Base-by-base conservation (phyloP, 2,888 invertebrate species). In the Bombylius major region DNA sequence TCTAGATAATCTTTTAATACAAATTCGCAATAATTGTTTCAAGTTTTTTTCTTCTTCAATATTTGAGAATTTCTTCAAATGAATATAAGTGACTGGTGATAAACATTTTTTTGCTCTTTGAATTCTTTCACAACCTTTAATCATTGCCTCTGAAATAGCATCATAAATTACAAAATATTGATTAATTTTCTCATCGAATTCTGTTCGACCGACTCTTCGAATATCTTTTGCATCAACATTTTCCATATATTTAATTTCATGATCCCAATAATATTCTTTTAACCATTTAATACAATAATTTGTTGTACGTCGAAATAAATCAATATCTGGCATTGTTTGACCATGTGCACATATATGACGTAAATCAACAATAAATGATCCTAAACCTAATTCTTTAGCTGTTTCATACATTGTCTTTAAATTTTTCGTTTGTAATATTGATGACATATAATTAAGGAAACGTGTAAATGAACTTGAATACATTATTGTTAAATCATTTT, bases 361-460 rank as follows among this genome's bases (percentile, higher is more conserved):
- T 12, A 75, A 59, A 57, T 75, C 74, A 0, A 75, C 72, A 1
- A 75, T 67, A 58, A 73, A 75, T 4, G 72, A 68, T 9, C 68
- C 66, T n/a, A 75, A 56, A 0, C 72, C 72, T 7, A 75, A 60
- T 52, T 70, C 60, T 5, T 62, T 64, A 0, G 73, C 74, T 0
- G 70, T 71, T 1, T 65, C 67, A 49, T 75, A 75, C 73, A 75
- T 74, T 46, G 70, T 68, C 33, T 62, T 65, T 66, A 66, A 66
- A 57, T 64, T 66, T 47, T 67, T 62, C 3, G 23, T 56, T 53
- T 71, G 72, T 63, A 69, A 70, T 8, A 70, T 72, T 3, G 74
- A 73, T 0, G 71, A 73, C 73, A 74, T 75, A 34, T 70, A 73
- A 58, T 74, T 74, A 34, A 70, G 68, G 54, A 74, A 75, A 4